A percentile compares a stretch with the other conserved stretches of the same genome.
phyloP scores from a whole-genome alignment of 2,113 vertebrate genomes.

The Pedetes capensis region DNA sequence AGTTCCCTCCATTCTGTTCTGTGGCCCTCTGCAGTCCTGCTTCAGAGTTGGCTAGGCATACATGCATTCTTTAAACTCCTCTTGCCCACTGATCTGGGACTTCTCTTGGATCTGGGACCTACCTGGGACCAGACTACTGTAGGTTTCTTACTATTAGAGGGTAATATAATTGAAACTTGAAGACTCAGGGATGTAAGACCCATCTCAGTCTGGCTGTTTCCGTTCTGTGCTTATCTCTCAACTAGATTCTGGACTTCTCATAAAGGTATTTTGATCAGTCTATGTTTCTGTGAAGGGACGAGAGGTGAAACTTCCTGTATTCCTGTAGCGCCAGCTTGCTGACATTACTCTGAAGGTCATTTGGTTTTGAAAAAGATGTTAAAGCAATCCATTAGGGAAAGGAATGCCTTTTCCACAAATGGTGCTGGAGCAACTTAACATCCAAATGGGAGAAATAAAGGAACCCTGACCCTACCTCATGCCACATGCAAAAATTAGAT shows the following conservation, averaged over 20 bases:
- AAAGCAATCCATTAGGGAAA: conserved; percentile 4
- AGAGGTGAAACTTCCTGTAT: neutral
- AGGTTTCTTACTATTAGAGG: neutral
- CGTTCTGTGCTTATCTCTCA: neutral
- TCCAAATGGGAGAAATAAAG: neutral
- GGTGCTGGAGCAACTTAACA: neutral
- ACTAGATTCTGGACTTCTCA: neutral
- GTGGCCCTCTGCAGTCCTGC: neutral
- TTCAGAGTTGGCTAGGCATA: neutral
- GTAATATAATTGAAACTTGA: neutral
- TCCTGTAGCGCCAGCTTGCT: neutral
- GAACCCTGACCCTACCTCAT: neutral
- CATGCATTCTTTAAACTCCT: neutral
- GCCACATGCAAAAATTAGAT: neutral
- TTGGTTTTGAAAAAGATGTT: conserved; percentile 33
- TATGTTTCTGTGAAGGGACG: neutral
- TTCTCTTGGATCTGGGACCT: neutral
- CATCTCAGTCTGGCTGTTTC: neutral
- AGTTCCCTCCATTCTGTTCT: neutral
- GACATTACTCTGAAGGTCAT: neutral
- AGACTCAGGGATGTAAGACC: neutral
- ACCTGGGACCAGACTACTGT: neutral
- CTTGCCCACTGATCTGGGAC: neutral
- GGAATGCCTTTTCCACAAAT: conserved; percentile 17
- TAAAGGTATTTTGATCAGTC: neutral